Conservation (phyloP, 2,888 invertebrate species). For the Cistogaster globosa region DNA sequence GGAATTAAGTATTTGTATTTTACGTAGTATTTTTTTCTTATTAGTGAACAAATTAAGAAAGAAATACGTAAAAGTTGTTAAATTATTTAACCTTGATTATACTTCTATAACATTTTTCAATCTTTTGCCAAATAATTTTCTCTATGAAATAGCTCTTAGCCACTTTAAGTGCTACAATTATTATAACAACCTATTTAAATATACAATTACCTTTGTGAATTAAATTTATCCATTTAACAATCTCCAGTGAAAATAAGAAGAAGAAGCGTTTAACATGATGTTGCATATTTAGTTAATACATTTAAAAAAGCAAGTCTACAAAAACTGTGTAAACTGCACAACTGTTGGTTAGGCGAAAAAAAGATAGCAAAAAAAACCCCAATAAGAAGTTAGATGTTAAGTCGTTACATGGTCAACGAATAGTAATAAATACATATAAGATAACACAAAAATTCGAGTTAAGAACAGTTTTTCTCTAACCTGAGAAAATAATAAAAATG, state of each 20-base stretch:
- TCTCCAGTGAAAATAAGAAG: conserved; percentile 42
- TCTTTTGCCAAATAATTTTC: background rate
- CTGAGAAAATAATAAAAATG: conserved; percentile 15
- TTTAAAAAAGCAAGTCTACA: conserved; percentile 16
- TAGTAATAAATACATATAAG: conserved; percentile 59
- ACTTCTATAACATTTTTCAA: no score
- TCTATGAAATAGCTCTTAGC: background rate
- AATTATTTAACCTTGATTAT: no score
- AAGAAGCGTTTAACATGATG: conserved; percentile 45
- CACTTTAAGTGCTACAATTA: conserved; percentile 10
- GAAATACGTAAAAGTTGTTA: background rate
- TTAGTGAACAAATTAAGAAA: no score
- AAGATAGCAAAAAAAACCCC: background rate
- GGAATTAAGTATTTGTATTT: no score
- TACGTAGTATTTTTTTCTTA: no score
- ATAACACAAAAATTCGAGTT: conserved; percentile 60
- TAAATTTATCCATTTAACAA: conserved; percentile 47
- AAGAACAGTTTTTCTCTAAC: background rate
- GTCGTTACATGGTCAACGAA: conserved; percentile 58
- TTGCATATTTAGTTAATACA: conserved; percentile 43
- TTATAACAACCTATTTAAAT: conserved; percentile 29
- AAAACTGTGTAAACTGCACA: conserved; percentile 1
- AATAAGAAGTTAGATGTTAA: conserved; percentile 33
- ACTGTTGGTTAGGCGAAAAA: conserved; percentile 36
- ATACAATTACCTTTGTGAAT: conserved; percentile 1